Evolutionary conservation across 2,113 vertebrate species (phyloP).

Genomic region (Nesogale talazaci): DNA sequence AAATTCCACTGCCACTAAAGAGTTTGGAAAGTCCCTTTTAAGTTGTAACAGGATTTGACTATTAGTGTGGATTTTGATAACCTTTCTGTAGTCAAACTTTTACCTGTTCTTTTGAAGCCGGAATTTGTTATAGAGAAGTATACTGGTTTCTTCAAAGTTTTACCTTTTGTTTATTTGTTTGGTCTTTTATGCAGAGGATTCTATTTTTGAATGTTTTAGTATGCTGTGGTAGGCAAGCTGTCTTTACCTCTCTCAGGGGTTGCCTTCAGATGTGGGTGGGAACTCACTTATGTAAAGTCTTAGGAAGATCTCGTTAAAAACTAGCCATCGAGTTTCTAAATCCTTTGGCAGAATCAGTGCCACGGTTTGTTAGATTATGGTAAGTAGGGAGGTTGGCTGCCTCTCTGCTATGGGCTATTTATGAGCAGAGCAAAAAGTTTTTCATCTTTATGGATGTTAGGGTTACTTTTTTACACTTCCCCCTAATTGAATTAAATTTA

Average conservation of each 20-base stretch:
- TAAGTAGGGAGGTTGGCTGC: slow-evolving; percentile 45
- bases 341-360: slow-evolving; percentile 51
- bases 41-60: slow-evolving; percentile 83
- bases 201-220: slow-evolving; percentile 67
- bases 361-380: background rate
- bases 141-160: slow-evolving; percentile 52
- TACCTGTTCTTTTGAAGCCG: slow-evolving; percentile 65
- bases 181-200: slow-evolving; percentile 45
- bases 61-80: slow-evolving; percentile 73
- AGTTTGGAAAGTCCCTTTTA: slow-evolving; percentile 79
- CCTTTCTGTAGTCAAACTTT: slow-evolving; percentile 53
- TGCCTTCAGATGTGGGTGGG: slow-evolving; percentile 81
- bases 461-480: slow-evolving; percentile 54
- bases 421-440: slow-evolving; percentile 50
- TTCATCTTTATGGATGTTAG: slow-evolving; percentile 1
- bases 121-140: slow-evolving; percentile 61
- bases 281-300: slow-evolving; percentile 44
- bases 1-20: slow-evolving; percentile 82
- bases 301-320: slow-evolving; percentile 42
- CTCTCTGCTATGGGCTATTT: slow-evolving; percentile 26
- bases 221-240: slow-evolving; percentile 39
- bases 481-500: slow-evolving; percentile 39
- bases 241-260: slow-evolving; percentile 74
- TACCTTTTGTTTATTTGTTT: slow-evolving; percentile 55
- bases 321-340: slow-evolving; percentile 16